Evolutionary conservation across 2,888 invertebrate genomes (phyloP).

Genomic region (Drosophila niveifrons): DNA sequence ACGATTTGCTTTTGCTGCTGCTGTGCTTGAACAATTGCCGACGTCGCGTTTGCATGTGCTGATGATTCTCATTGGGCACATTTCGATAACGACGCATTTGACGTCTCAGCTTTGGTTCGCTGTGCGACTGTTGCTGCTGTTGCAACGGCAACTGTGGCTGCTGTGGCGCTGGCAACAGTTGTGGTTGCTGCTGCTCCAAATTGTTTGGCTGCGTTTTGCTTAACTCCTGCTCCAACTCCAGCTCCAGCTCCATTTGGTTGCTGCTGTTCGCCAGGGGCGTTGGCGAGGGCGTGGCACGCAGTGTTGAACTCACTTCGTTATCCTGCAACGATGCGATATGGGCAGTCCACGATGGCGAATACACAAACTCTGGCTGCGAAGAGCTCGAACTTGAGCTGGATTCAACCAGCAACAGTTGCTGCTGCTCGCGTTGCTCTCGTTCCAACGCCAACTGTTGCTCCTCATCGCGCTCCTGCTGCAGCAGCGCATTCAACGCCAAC

Average conservation of each 20-base stretch:
- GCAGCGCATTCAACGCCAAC: constrained; percentile 76
- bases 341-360: constrained; percentile 31
- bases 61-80: constrained; percentile 83
- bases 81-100: constrained; percentile 77
- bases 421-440: constrained; percentile 33
- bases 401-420: constrained; percentile 40
- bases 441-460: constrained; percentile 68
- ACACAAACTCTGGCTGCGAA: constrained; percentile 13
- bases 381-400: constrained; percentile 39
- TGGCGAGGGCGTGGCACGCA: constrained; percentile 53
- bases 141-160: constrained; percentile 10
- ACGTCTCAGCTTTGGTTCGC: constrained; percentile 30
- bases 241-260: not conserved
- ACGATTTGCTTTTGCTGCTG: constrained; percentile 54
- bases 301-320: constrained; percentile 70
- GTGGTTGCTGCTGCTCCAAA: not conserved
- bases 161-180: constrained; percentile 5
- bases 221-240: no score
- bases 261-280: constrained; percentile 18
- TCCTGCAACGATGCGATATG: constrained; percentile 58
- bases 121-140: constrained; percentile 5
- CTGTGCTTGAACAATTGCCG: constrained; percentile 59
- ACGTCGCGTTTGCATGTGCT: constrained; percentile 65
- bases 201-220: not conserved
- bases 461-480: constrained; percentile 82